These are phyloP conservation scores for Drosophila baimaii DNA, from an alignment of 1,140 invertebrate species.

Conservation along the genomic window DNA sequence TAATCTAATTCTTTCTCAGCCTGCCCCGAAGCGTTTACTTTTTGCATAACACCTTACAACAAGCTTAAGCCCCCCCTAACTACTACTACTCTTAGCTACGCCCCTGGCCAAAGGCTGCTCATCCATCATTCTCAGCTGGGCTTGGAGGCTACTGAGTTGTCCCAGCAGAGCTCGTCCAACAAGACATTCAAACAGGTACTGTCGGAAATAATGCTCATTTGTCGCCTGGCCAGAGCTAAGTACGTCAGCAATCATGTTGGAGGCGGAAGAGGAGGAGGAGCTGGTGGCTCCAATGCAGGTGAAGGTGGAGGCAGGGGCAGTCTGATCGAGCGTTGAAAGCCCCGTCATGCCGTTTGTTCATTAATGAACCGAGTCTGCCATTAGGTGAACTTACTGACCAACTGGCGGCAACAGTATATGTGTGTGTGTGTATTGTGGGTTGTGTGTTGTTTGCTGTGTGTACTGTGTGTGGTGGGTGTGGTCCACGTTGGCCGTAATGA, in stretches of 20 bases:
- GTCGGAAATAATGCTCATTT: constrained; percentile 58
- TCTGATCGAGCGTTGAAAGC: constrained; percentile 48
- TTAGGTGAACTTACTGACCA: constrained; percentile 47
- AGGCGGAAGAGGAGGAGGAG: constrained; percentile 2
- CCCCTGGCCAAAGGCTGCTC: constrained; percentile 44
- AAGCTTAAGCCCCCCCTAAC: background rate
- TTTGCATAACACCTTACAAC: constrained; percentile 26
- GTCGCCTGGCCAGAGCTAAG: constrained; percentile 38
- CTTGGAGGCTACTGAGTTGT: constrained; percentile 17
- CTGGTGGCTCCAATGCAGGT: background rate
- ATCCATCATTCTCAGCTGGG: constrained; percentile 55
- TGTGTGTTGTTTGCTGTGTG: background rate
- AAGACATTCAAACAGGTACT: constrained; percentile 15
- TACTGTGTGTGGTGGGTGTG: constrained; percentile 49
- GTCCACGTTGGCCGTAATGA: constrained; percentile 22
- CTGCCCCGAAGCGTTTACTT: constrained; percentile 15
- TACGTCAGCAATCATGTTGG: constrained; percentile 22
- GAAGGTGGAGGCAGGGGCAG: background rate
- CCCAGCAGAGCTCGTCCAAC: constrained; percentile 5
- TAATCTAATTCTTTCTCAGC: constrained; percentile 22
- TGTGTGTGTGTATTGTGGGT: background rate
- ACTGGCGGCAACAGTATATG: constrained; percentile 4
- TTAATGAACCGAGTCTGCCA: constrained; percentile 68
- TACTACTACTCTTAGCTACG: background rate
- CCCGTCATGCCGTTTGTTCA: constrained; percentile 65